Conservation (phyloP, 2,113 vertebrate species). For the Microcebus griseorufus region DNA sequence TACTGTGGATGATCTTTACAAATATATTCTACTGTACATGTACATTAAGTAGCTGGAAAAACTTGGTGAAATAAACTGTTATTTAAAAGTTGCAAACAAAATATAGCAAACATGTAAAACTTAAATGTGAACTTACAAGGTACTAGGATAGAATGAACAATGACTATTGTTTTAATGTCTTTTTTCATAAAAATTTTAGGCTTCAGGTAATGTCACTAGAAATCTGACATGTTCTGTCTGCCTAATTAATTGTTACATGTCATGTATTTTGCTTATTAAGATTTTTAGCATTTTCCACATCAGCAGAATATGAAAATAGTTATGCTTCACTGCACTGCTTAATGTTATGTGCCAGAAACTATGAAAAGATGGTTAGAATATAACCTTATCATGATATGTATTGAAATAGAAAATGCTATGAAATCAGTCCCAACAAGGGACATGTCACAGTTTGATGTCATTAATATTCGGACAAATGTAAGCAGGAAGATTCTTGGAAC, state of each 20-base stretch:
- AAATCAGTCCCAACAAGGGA: not conserved
- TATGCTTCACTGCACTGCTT: not conserved
- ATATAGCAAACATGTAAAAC: not conserved
- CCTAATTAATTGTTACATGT: slow-evolving; percentile 65
- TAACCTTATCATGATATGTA: not conserved
- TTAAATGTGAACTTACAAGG: not conserved
- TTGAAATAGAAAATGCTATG: slow-evolving; percentile 20
- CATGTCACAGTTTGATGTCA: slow-evolving; percentile 54
- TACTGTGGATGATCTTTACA: not conserved
- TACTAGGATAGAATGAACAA: not conserved
- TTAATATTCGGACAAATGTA: slow-evolving; percentile 66
- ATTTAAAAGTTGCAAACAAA: not conserved
- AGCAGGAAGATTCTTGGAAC: slow-evolving; percentile 13
- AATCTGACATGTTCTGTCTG: slow-evolving; percentile 38
- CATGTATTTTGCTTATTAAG: slow-evolving; percentile 34
- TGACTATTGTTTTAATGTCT: not conserved
- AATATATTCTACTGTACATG: not conserved
- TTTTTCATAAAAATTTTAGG: slow-evolving; percentile 35
- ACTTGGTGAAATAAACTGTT: not conserved
- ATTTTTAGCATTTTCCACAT: slow-evolving; percentile 43
- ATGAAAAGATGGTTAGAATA: not conserved
- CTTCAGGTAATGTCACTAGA: slow-evolving; percentile 20
- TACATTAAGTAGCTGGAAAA: not conserved
- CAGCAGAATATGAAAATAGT: slow-evolving; percentile 64
- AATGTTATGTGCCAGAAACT: slow-evolving; percentile 36